Evolutionary conservation across 2,888 invertebrate species (phyloP).

Genomic region (Adelognathus sp.): DNA sequence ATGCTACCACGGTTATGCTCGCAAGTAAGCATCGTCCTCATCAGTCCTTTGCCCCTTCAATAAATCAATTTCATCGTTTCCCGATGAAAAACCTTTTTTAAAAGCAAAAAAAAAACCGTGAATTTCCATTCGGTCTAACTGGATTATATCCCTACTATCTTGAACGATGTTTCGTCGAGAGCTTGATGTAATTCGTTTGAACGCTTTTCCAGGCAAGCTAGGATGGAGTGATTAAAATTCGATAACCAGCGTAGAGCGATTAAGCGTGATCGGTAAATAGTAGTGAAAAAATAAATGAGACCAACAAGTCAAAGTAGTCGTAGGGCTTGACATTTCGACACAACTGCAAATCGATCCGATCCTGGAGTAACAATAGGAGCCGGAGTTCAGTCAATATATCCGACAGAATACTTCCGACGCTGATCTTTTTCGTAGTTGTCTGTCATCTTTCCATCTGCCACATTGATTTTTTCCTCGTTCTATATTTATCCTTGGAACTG

Average conservation of each 20-base stretch:
- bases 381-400: background rate
- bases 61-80: slow-evolving; percentile 29
- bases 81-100: background rate
- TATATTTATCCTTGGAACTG: background rate
- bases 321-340: slow-evolving; percentile 49
- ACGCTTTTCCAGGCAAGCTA: slow-evolving; percentile 76
- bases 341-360: slow-evolving; percentile 27
- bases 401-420: background rate
- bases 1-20: slow-evolving; percentile 89
- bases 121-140: slow-evolving; percentile 54
- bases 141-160: slow-evolving; percentile 60
- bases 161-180: slow-evolving; percentile 30
- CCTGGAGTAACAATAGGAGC: background rate
- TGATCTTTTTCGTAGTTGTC: background rate
- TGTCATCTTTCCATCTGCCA: background rate
- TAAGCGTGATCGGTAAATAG: slow-evolving; percentile 71
- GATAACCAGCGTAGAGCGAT: slow-evolving; percentile 70
- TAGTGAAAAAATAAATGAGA: slow-evolving; percentile 58
- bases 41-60: background rate
- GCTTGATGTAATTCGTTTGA: slow-evolving; percentile 70
- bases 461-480: slow-evolving; percentile 26
- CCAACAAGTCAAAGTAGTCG: slow-evolving; percentile 46
- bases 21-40: slow-evolving; percentile 84
- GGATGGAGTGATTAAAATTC: slow-evolving; percentile 78
- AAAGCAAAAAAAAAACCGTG: too few species aligned